Evolutionary conservation across 2,888 invertebrate genomes (phyloP), one percentile per base, ranked within the genome.

Genomic region (Orchesellides sinensis): DNA sequence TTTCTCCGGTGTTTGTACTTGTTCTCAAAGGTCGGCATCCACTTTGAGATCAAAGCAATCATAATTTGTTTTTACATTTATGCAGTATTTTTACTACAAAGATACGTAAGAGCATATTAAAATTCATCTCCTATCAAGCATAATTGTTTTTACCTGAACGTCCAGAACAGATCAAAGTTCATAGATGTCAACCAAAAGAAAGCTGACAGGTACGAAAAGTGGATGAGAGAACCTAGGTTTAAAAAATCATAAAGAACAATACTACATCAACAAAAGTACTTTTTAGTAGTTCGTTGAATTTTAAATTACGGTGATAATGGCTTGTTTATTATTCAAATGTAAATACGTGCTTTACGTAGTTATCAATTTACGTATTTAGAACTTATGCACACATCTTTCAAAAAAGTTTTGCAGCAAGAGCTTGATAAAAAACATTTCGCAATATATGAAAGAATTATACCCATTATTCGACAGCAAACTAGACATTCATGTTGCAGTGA

Each of bases 121-220:
- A n/a, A n/a, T n/a, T n/a, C n/a, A n/a, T n/a, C n/a, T n/a, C n/a
- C n/a, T n/a, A n/a, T n/a, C n/a, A n/a, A n/a, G n/a, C n/a, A n/a
- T n/a, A n/a, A 25, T 25, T 35, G 21, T 47, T 54, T 21, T 94
- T 90, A 95, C 95, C 95, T 93, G 91, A 95, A 95, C 21, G 96
- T 96, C 96, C 96, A 96, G 96, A 96, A 96, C 90, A 96, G 96
- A 91, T 96, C 96, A 92, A 96, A 96, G 91, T 96, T 96, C 96
- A 96, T 96, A 84, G 96, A 96, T 91, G 96, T 96, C 65, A 96
- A 93, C 96, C 96, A 96, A 91, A 96, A 96, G 92, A 96, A 96
- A 83, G 96, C 96, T 35, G 96, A 94, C 90, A 96, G 92, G 91
- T 96, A 96, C 91, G 95, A 93, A 92, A 96, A 96, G 90, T 96